Conservation (phyloP, 2,888 invertebrate species). For the Ophion ellenae region DNA sequence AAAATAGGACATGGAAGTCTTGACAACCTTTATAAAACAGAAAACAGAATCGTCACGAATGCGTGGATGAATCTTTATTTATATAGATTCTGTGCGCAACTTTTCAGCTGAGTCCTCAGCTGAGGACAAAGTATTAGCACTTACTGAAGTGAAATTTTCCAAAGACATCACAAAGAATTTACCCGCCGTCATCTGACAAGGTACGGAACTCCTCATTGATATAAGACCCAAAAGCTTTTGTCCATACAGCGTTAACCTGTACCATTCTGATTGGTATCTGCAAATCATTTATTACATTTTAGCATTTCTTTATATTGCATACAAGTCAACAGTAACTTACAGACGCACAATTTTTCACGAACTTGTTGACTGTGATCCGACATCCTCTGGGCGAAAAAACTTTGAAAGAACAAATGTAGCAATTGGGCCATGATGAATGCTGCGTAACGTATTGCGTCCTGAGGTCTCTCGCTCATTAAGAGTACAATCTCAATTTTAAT, state of each 20-base stretch:
- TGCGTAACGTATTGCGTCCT: slow-evolving; percentile 39
- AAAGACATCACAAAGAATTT: slow-evolving; percentile 56
- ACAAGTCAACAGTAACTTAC: background rate
- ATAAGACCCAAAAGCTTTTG: slow-evolving; percentile 54
- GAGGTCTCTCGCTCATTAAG: slow-evolving; percentile 23
- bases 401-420: slow-evolving; percentile 48
- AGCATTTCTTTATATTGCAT: background rate
- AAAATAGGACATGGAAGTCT: slow-evolving; percentile 58
- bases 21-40: slow-evolving; percentile 36
- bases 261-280: slow-evolving; percentile 54
- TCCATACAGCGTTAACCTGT: slow-evolving; percentile 30
- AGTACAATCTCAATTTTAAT: slow-evolving; percentile 4
- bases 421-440: slow-evolving; percentile 35
- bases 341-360: slow-evolving; percentile 39
- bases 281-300: background rate
- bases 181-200: slow-evolving; percentile 58
- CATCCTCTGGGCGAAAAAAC: slow-evolving; percentile 44
- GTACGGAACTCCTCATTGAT: slow-evolving; percentile 37
- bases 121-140: background rate
- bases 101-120: background rate
- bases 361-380: slow-evolving; percentile 49
- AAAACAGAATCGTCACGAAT: background rate
- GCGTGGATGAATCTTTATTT: background rate
- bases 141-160: slow-evolving; percentile 48
- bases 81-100: background rate